Evolutionary conservation across 2,797 vertebrate genomes (phyloP), one percentile per base, ranked within the genome.

Genomic region (Galagoides demidoff): DNA sequence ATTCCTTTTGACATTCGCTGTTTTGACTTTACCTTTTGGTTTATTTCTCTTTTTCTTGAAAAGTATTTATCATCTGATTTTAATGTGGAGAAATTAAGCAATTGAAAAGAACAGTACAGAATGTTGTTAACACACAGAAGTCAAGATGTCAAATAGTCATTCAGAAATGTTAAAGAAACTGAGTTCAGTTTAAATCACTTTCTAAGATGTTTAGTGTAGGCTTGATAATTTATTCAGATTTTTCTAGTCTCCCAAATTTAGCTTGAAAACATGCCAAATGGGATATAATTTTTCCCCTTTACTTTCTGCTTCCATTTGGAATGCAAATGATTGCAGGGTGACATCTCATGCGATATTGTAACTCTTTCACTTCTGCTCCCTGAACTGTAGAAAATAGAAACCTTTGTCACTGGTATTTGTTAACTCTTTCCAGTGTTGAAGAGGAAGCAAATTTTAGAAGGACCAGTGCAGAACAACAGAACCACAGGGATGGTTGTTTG

Each of bases 191-290:
- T 92, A 95, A 96, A 90, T 82, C 34, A 34, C 29, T 92, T 97
- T 96, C 92, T 91, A 94, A 95, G 86, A 95, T 95, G 82, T 92
- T 96, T 70, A 7, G 55, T 93, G 11, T 96, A 87, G 94, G 55
- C 45, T 92, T 96, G 90, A 94, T 94, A 94, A 97, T 97, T 95
- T 95, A 96, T 97, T 95, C 92, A 84, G 39, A 94, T 82, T 95
- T 95, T 94, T 94, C 92, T 84, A 16, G 49, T 94, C 66, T 95
- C 86, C 84, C 85, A 97, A 97, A 96, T 96, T 95, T 97, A 96
- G 76, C 85, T 95, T 91, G 91, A 95, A 95, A 96, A 94, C 39
- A 94, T 89, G 90, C 88, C 68, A 71, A 86, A 92, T 79, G 37
- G 64, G 76, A 95, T 78, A 74, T 92, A 89, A 88, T 95, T 95